Base-by-base conservation (phyloP, 2,113 vertebrate species). In the Chiloscyllium plagiosum region DNA sequence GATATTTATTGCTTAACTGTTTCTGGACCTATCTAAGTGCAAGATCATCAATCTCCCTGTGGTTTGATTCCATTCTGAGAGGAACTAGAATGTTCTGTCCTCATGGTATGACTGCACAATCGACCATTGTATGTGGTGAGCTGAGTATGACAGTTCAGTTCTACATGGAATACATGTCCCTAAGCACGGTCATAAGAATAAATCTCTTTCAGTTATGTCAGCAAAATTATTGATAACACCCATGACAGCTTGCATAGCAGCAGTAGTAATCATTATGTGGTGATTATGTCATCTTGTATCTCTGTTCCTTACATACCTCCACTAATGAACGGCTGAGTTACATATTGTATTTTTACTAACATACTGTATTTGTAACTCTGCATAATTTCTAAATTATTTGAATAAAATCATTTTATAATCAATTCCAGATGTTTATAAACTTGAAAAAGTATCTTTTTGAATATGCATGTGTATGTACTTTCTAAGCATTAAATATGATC, bases 381-480 rank as follows among this genome's bases (percentile, higher is more conserved):
- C 94, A 95, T 72, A 72, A 95, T 72, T 42, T 93, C 61, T 72
- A 76, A 72, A 95, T 95, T 95, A 52, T 95, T 72, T 72, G 26
- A 76, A 72, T 17, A 33, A 52, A 68, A 24, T 95, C 94, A 95
- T 72, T 76, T 95, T 52, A 33, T 50, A 52, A 95, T 52, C 94
- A 33, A 76, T 72, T 95, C 94, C 94, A 95, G 69, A 95, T 95
- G 94, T 72, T 72, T 95, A 24, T 24, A 95, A 95, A 52, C 42
- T 70, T 70, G 69, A 47, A 95, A 70, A 69, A 76, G 94, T 50
- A 26, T 72, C 68, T 52, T 95, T 95, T 61, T 61, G 56, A 61
- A 52, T 68, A n/a, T 52, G 33, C 76, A 52, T 33, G 50, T 95
- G 52, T 24, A 70, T 76, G 52, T 29, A 95, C 50, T 95, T 52